Conservation (phyloP, 2,113 vertebrate species). For the Erythrolamprus reginae region DNA sequence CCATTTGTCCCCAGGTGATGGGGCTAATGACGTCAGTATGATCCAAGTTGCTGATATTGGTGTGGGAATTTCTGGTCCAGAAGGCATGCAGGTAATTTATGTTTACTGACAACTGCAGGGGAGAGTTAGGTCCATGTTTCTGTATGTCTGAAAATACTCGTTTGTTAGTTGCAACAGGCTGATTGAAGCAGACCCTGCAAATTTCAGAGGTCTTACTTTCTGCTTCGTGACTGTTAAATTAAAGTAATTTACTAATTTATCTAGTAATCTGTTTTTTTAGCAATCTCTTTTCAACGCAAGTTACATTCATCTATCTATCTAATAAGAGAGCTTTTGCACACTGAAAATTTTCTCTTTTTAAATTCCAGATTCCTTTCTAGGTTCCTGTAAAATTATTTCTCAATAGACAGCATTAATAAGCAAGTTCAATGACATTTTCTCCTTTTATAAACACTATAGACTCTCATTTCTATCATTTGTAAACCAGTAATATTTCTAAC, state of each 20-base stretch:
- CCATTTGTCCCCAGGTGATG: slow-evolving; percentile 79
- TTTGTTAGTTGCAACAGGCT: background rate
- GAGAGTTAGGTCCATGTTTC: background rate
- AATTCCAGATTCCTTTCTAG: background rate
- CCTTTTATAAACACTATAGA: background rate
- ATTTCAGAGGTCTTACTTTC: slow-evolving; percentile 1
- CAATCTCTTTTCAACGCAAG: background rate
- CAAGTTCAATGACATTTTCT: background rate
- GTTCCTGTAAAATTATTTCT: background rate
- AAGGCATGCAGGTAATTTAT: slow-evolving; percentile 92
- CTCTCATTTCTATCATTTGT: background rate
- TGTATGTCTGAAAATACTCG: background rate
- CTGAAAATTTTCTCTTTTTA: background rate
- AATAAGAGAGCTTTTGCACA: background rate
- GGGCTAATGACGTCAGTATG: slow-evolving; percentile 98
- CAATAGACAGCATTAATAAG: background rate
- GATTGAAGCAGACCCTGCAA: background rate
- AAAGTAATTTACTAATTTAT: background rate
- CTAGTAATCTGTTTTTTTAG: background rate
- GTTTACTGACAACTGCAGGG: background rate
- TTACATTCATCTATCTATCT: background rate
- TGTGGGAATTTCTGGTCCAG: slow-evolving; percentile 95
- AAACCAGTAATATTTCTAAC: background rate
- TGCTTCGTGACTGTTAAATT: background rate
- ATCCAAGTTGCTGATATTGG: slow-evolving; percentile 97